Percentiles rank a stretch among this genome's conserved stretches.
phyloP scores from a whole-genome alignment of 1,140 invertebrate species.

The Colletes latitarsis region DNA sequence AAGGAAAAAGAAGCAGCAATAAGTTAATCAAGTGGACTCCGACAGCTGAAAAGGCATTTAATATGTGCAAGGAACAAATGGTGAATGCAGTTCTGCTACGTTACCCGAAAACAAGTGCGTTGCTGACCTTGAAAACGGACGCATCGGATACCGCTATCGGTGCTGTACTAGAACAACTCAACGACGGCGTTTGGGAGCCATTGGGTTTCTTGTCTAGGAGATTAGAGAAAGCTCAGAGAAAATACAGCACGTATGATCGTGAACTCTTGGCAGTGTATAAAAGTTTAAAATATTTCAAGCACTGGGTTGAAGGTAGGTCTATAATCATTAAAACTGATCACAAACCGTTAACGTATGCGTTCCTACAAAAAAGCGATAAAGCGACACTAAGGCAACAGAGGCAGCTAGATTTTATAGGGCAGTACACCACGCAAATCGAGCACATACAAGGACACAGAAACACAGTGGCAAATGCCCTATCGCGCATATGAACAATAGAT shows the following conservation, averaged over 20 bases:
- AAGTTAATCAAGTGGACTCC: background rate
- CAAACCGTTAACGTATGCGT: slow-evolving; percentile 14
- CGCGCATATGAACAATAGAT: background rate
- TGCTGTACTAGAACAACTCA: background rate
- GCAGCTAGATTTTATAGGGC: slow-evolving; percentile 19
- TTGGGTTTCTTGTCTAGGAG: slow-evolving; percentile 25
- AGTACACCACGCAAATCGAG: slow-evolving; percentile 1
- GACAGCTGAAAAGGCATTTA: background rate
- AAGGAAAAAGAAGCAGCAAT: slow-evolving; percentile 23
- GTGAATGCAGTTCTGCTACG: background rate
- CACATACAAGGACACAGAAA: slow-evolving; percentile 4
- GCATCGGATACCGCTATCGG: slow-evolving; percentile 2
- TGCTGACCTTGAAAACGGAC: background rate
- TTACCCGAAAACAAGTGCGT: background rate
- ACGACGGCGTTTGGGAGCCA: background rate
- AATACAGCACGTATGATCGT: slow-evolving; percentile 8
- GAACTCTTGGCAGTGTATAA: slow-evolving; percentile 6
- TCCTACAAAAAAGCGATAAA: slow-evolving; percentile 15
- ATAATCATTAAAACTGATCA: slow-evolving; percentile 25
- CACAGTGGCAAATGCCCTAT: slow-evolving; percentile 8
- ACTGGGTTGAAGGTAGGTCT: background rate
- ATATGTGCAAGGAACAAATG: background rate
- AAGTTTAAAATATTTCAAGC: background rate
- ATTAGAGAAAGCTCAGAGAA: background rate
- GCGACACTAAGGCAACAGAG: background rate